Percentiles rank a stretch among this genome's conserved stretches.
These are phyloP conservation scores for Ernsta delagoae DNA, from an alignment of 2,888 invertebrate species.

Conservation along the genomic window DNA sequence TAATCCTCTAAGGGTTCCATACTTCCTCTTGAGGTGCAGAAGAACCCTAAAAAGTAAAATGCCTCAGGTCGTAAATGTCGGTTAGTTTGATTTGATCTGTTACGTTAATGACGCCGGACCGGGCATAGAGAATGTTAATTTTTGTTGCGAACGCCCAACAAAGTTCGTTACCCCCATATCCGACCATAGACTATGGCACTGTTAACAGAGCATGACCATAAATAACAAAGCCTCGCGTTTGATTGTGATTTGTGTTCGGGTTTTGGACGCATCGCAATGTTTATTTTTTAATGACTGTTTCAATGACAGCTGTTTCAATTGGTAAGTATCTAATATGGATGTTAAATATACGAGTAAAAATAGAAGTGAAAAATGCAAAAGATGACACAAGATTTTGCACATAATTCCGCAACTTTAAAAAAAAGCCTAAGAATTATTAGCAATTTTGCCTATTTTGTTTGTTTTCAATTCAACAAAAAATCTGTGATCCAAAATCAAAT, in stretches of 20 bases:
- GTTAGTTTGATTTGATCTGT: conserved; percentile 47
- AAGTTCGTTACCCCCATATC: conserved; percentile 50
- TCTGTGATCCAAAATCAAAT: neutral
- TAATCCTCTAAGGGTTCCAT: no score
- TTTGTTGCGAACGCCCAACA: conserved; percentile 48
- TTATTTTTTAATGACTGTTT: neutral
- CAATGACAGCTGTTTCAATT: neutral
- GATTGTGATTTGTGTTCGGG: conserved; percentile 49
- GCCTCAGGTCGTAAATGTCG: conserved; percentile 43
- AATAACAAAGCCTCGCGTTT: conserved; percentile 46
- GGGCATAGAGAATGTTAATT: conserved; percentile 51
- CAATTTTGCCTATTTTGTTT: no score
- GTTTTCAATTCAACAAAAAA: no score
- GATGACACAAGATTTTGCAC: neutral
- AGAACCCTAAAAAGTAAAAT: conserved; percentile 25
- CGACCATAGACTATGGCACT: conserved; percentile 52
- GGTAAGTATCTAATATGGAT: no score
- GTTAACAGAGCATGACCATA: conserved; percentile 55
- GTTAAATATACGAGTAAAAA: no score
- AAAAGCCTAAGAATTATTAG: no score
- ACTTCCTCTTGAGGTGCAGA: no score
- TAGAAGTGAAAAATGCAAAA: no score
- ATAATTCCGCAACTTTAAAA: neutral
- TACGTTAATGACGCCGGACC: conserved; percentile 48
- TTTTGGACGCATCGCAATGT: conserved; percentile 38